These are phyloP conservation scores for Siniperca obscura DNA, from an alignment of 2,797 vertebrate genomes.

Conservation along the genomic window DNA sequence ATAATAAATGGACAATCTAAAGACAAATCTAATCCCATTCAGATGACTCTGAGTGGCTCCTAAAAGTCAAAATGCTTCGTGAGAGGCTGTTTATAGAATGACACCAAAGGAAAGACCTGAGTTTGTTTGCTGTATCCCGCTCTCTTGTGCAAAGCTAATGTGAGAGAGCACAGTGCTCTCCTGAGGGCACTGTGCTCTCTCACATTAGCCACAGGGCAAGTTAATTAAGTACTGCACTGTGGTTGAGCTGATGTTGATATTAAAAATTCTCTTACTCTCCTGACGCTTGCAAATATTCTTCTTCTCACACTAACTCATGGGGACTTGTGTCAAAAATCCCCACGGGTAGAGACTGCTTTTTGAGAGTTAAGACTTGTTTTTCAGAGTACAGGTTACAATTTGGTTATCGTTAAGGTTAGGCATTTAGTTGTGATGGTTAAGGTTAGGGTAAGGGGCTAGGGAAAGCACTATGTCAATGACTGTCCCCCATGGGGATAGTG, in stretches of 20 bases:
- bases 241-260: conserved; percentile 13
- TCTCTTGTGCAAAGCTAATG: not conserved
- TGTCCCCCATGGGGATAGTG: no score
- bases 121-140: not conserved
- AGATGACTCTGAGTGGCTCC: not conserved
- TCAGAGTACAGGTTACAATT: no score
- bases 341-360: no score
- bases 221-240: not conserved
- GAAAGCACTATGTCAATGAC: no score
- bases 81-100: not conserved
- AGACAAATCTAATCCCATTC: no score
- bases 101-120: not conserved
- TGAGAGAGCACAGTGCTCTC: no score
- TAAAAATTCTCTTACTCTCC: conserved; percentile 1
- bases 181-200: not conserved
- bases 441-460: no score
- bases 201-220: not conserved
- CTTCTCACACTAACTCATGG: not conserved
- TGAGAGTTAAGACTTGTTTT: no score
- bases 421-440: no score
- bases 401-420: no score
- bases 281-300: not conserved
- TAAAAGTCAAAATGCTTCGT: not conserved
- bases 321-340: no score
- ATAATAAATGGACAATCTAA: no score